Evolutionary conservation across 1,140 invertebrate genomes (phyloP).

Genomic region (Galleria mellonella): DNA sequence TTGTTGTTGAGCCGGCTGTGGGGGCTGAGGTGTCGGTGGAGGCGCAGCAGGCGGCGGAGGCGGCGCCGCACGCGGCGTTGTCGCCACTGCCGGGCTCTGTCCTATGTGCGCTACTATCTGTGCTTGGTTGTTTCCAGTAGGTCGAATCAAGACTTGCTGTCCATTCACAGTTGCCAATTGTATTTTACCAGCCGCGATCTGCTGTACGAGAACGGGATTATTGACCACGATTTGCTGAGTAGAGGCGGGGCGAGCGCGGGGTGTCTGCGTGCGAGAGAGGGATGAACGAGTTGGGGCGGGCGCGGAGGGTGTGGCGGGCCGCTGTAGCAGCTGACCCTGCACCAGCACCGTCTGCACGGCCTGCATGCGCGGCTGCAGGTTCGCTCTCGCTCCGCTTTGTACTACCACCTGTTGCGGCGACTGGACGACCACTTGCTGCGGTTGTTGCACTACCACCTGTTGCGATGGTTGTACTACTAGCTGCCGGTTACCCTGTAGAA

Average conservation of each 20-base stretch:
- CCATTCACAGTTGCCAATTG: slow-evolving; percentile 89
- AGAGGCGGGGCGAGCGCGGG: slow-evolving; percentile 31
- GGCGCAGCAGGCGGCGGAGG: slow-evolving; percentile 25
- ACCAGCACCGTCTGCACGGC: slow-evolving; percentile 52
- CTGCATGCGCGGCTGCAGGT: slow-evolving; percentile 26
- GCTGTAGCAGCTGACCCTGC: slow-evolving; percentile 46
- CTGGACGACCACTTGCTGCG: slow-evolving; percentile 32
- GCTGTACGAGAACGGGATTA: slow-evolving; percentile 83
- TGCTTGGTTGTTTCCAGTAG: slow-evolving; percentile 81
- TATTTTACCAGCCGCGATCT: slow-evolving; percentile 84
- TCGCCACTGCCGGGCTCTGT: slow-evolving; percentile 38
- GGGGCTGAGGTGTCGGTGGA: slow-evolving; percentile 28
- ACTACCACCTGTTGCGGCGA: slow-evolving; percentile 47
- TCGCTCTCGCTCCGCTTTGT: slow-evolving; percentile 36
- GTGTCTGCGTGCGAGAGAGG: slow-evolving; percentile 21
- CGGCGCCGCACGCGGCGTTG: slow-evolving; percentile 14
- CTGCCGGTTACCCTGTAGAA: slow-evolving; percentile 25
- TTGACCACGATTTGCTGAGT: slow-evolving; percentile 83
- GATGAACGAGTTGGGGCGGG: slow-evolving; percentile 18
- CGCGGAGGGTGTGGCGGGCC: slow-evolving; percentile 16
- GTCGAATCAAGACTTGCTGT: slow-evolving; percentile 85
- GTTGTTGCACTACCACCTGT: slow-evolving; percentile 32
- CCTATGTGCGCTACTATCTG: slow-evolving; percentile 80
- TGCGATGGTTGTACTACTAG: slow-evolving; percentile 44
- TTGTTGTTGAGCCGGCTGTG: slow-evolving; percentile 25